Percentiles rank a stretch among this genome's conserved stretches.
Conservation (phyloP, 92 coral and sea anemone species). For the Epizoanthus ramosus region DNA sequence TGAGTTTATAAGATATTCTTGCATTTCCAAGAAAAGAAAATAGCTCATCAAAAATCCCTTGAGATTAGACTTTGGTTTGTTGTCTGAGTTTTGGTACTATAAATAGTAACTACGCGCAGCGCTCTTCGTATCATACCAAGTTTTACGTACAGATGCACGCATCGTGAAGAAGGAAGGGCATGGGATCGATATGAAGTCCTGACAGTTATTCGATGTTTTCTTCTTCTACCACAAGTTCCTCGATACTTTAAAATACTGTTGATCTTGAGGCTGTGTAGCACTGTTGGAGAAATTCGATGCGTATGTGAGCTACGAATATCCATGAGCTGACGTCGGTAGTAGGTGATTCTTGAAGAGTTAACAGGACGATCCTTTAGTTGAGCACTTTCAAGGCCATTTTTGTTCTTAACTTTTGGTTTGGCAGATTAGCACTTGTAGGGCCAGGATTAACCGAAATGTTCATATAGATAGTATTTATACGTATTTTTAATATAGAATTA, state of each 20-base stretch:
- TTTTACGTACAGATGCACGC: slow-evolving; percentile 21
- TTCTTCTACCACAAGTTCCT: slow-evolving; percentile 20
- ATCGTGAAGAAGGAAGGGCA: slow-evolving; percentile 13
- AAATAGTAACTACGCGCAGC: no score
- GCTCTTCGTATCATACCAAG: background rate
- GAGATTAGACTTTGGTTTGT: no score
- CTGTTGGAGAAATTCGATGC: slow-evolving; percentile 5
- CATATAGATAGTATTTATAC: background rate
- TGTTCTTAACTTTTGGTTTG: background rate
- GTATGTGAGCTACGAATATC: background rate
- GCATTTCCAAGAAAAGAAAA: no score
- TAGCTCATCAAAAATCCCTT: no score
- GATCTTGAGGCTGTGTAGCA: slow-evolving; percentile 9
- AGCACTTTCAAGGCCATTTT: slow-evolving; percentile 1
- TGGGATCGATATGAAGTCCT: slow-evolving; percentile 10
- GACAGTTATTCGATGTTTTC: slow-evolving; percentile 32
- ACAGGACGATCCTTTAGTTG: background rate
- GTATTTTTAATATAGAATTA: no score
- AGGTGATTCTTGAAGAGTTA: background rate
- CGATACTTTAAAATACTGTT: slow-evolving; percentile 28
- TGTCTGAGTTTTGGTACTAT: no score
- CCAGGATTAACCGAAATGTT: background rate
- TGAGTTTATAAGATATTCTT: no score
- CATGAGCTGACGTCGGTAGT: slow-evolving; percentile 12
- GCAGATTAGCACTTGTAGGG: background rate